Conservation (phyloP, 2,888 invertebrate species). For the Synanthedon tipuliformis region DNA sequence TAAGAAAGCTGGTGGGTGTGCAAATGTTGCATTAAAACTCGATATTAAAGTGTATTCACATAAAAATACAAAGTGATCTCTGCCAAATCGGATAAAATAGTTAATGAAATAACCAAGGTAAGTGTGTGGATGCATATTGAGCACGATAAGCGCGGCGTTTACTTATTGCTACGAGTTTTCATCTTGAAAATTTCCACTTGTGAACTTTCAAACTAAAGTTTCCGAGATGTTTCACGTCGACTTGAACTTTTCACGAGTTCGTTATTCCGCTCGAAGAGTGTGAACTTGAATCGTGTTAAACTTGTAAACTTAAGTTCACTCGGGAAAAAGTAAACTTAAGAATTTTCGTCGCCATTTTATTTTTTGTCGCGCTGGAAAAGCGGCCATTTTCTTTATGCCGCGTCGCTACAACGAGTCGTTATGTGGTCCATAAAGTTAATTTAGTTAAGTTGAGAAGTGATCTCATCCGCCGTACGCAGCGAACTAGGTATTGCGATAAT, state of each 20-base stretch:
- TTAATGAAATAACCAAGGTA: conserved; percentile 66
- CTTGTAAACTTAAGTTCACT: conserved; percentile 48
- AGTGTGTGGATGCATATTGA: conserved; percentile 35
- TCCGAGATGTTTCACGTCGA: conserved; percentile 53
- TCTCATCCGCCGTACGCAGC: conserved; percentile 38
- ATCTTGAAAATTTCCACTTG: conserved; percentile 69
- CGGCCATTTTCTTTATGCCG: conserved; percentile 73
- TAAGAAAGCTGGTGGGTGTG: conserved; percentile 71
- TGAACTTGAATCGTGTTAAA: conserved; percentile 30
- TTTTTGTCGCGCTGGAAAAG: conserved; percentile 72
- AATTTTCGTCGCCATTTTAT: conserved; percentile 73
- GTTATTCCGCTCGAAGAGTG: conserved; percentile 23
- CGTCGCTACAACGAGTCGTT: conserved; percentile 63
- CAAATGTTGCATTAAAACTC: conserved; percentile 39
- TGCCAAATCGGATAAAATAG: conserved; percentile 37
- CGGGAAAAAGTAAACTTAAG: conserved; percentile 69
- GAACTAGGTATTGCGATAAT: conserved; percentile 51
- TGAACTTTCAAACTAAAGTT: conserved; percentile 65
- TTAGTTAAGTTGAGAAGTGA: conserved; percentile 64
- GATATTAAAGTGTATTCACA: conserved; percentile 33
- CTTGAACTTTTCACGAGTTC: conserved; percentile 47
- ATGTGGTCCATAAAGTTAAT: conserved; percentile 66
- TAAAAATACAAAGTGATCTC: conserved; percentile 14
- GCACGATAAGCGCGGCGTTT: conserved; percentile 46
- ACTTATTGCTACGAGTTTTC: conserved; percentile 62